These are phyloP conservation scores for Triops longicaudatus DNA, from an alignment of 1,140 invertebrate genomes.

Conservation along the genomic window DNA sequence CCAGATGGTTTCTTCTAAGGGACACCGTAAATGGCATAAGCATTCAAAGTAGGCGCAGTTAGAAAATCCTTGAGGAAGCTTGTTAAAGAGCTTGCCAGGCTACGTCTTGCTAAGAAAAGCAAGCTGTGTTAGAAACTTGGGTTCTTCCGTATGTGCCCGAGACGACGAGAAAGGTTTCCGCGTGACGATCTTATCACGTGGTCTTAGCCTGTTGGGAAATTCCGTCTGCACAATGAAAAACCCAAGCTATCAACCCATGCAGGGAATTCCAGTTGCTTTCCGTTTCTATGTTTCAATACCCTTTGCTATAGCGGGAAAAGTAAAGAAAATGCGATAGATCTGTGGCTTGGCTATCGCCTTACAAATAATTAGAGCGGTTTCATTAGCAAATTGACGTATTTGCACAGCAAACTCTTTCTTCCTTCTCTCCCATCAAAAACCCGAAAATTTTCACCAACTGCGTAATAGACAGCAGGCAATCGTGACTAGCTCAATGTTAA, in stretches of 20 bases:
- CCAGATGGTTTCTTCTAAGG: neutral
- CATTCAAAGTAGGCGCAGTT: neutral
- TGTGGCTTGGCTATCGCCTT: neutral
- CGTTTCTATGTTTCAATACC: neutral
- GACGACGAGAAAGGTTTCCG: neutral
- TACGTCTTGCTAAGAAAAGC: neutral
- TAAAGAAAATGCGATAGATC: neutral
- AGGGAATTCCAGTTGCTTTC: neutral
- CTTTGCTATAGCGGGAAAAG: neutral
- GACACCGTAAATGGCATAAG: neutral
- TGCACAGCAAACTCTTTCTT: neutral
- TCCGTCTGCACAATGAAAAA: constrained; percentile 3
- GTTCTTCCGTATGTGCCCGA: neutral
- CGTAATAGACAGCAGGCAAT: too few species aligned
- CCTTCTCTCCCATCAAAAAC: neutral
- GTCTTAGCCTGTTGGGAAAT: neutral
- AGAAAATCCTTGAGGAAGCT: neutral
- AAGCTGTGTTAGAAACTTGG: neutral
- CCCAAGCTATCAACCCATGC: constrained; percentile 12
- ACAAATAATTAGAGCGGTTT: neutral
- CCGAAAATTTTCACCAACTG: too few species aligned
- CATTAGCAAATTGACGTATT: neutral
- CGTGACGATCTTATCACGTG: constrained; percentile 3
- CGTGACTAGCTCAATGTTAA: too few species aligned
- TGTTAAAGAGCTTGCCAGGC: neutral